Percentiles rank a stretch among this genome's conserved stretches.
These are phyloP conservation scores for Pissodes strobi DNA, from an alignment of 1,140 invertebrate genomes.

Conservation along the genomic window DNA sequence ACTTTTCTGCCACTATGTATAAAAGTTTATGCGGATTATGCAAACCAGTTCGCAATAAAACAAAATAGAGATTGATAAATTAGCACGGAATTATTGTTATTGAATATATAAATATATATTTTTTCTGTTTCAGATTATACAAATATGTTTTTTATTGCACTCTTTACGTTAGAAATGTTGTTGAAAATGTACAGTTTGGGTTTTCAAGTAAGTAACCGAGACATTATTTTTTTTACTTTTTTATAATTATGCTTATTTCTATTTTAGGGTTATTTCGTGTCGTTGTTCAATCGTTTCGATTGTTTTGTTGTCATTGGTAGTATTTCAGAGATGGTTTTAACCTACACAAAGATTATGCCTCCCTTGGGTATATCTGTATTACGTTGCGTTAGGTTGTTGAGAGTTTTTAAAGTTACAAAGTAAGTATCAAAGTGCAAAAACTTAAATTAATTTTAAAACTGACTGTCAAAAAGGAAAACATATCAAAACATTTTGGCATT, in stretches of 20 bases:
- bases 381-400: slow-evolving; percentile 90
- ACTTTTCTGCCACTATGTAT: too few relatives aligned
- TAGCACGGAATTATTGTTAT: too few relatives aligned
- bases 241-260: too few relatives aligned
- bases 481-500: too few relatives aligned
- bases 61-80: too few relatives aligned
- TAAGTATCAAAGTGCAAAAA: slow-evolving; percentile 66
- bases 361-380: slow-evolving; percentile 94
- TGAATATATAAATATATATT: too few relatives aligned
- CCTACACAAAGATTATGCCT: slow-evolving; percentile 82
- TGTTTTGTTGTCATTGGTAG: slow-evolving; percentile 97
- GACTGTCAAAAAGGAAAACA: too few relatives aligned
- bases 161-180: slow-evolving; percentile 99
- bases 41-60: too few relatives aligned
- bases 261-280: slow-evolving; percentile 97
- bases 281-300: slow-evolving; percentile 95
- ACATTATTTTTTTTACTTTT: too few relatives aligned
- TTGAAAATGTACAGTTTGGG: slow-evolving; percentile 99
- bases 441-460: too few relatives aligned
- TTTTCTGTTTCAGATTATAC: slow-evolving; percentile 81
- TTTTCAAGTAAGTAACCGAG: too few relatives aligned
- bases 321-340: slow-evolving; percentile 92
- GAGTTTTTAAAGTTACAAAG: slow-evolving; percentile 98
- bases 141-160: slow-evolving; percentile 96
- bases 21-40: too few relatives aligned